Percentiles rank a stretch among this genome's conserved stretches.
phyloP scores from a whole-genome alignment of 2,888 invertebrate genomes.

The Leucophenga maculata region DNA sequence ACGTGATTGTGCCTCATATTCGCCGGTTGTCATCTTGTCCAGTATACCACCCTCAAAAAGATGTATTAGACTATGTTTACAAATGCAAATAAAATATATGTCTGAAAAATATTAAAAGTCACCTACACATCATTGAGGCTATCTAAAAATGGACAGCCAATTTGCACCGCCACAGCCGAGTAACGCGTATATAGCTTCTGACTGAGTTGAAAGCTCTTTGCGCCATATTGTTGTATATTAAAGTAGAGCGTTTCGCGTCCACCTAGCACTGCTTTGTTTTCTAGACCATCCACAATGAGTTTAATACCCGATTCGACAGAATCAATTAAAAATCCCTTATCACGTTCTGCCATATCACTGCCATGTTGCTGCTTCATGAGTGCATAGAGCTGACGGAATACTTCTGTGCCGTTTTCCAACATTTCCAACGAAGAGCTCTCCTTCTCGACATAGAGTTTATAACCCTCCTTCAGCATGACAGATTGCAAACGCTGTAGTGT shows the following conservation, averaged over 20 bases:
- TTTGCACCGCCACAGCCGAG: constrained; percentile 84
- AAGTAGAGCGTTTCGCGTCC: constrained; percentile 84
- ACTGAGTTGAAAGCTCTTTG: constrained; percentile 77
- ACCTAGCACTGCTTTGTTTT: constrained; percentile 78
- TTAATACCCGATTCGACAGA: constrained; percentile 82
- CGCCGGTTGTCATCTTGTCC: constrained; percentile 83
- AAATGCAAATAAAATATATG: background rate
- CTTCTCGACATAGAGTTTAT: constrained; percentile 80
- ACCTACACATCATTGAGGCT: constrained; percentile 81
- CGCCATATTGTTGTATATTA: constrained; percentile 81
- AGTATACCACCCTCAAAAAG: constrained; percentile 84
- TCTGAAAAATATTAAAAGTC: background rate
- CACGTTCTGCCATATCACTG: constrained; percentile 16
- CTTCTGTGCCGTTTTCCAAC: constrained; percentile 84
- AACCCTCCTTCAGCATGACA: constrained; percentile 78
- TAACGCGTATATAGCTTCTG: constrained; percentile 85
- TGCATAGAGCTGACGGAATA: constrained; percentile 80
- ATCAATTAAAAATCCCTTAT: constrained; percentile 75
- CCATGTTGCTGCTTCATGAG: constrained; percentile 76
- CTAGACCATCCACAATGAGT: constrained; percentile 76
- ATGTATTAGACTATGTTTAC: constrained; percentile 76
- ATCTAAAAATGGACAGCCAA: constrained; percentile 83
- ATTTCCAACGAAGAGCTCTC: constrained; percentile 82
- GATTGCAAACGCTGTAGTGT: constrained; percentile 78
- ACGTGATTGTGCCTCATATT: constrained; percentile 81